Base-by-base conservation (phyloP, 1,140 invertebrate genomes). In the Atta cephalotes region DNA sequence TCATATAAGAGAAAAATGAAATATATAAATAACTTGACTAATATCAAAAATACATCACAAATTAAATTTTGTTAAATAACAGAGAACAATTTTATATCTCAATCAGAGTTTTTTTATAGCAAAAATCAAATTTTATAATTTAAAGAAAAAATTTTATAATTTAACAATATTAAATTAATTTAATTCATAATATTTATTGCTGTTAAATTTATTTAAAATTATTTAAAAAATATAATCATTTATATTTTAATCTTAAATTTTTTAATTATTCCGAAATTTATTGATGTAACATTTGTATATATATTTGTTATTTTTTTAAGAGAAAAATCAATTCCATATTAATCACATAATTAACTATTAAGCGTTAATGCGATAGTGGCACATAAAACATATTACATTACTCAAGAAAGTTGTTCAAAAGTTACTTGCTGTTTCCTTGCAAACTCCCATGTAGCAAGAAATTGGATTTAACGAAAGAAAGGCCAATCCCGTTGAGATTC, bases 401-500 rank as follows among this genome's bases (percentile, higher is more conserved):
- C 63, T 79, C 12, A 66, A 79, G 25, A 28, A 79, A 79, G 35
- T 79, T 66, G 25, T 16, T 51, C 25, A 51, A 79, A 79, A 79
- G 62, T 79, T 79, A 66, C 45, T 66, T 79, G 39, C 25, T 66
- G 25, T 66, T 49, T 79, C 63, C 39, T 45, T 65, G 76, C 60
- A 12, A 78, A 78, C 76, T 79, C 62, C 66, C 25, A 35, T 49
- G 62, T 66, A 79, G 62, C 60, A 79, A 79, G 60, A 79, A 79
- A 79, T 65, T 66, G 60, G 60, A 79, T 79, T 79, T 79, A 66
- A 16, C 63, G 12, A 66, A 79, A 66, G 77, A 79, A 79, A 66
- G 18, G 45, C 39, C 60, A 79, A 79, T 79, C 62, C 39, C 25
- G 60, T 66, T 79, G 62, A 66, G 28, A 79, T 79, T 79, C 62